Evolutionary conservation across 1,140 invertebrate genomes (phyloP).

Genomic region (Drosophila watanabei): DNA sequence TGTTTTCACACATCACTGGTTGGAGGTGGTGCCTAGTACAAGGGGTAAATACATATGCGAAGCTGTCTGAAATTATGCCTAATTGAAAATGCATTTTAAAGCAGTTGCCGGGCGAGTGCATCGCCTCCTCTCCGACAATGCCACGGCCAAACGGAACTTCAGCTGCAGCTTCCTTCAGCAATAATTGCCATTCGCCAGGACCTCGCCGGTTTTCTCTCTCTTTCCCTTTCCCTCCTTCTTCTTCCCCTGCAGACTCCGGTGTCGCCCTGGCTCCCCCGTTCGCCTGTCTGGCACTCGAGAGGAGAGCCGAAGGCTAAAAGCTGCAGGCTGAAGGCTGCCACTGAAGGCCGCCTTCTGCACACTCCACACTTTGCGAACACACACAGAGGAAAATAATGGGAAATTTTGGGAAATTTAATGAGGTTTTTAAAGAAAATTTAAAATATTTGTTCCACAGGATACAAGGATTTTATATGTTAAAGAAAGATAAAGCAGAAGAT

Average conservation of each 20-base stretch:
- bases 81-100: conserved; percentile 82
- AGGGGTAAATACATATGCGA: background rate
- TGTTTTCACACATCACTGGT: conserved; percentile 48
- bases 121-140: conserved; percentile 43
- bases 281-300: conserved; percentile 69
- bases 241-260: background rate
- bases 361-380: conserved; percentile 44
- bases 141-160: conserved; percentile 66
- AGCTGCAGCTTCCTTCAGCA: conserved; percentile 40
- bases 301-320: conserved; percentile 48
- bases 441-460: too few relatives aligned
- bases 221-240: background rate
- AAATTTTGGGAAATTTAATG: background rate
- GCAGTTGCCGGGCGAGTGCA: conserved; percentile 55
- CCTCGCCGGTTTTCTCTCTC: conserved; percentile 3
- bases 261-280: conserved; percentile 31
- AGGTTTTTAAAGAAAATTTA: background rate
- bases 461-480: too few relatives aligned
- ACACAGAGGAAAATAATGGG: conserved; percentile 6
- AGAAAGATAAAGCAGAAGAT: too few relatives aligned
- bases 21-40: background rate
- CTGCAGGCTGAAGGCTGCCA: conserved; percentile 66
- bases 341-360: conserved; percentile 63
- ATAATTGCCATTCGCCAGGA: conserved; percentile 50
- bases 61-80: conserved; percentile 71